Percentiles rank a stretch among this genome's conserved stretches.
phyloP scores from a whole-genome alignment of 2,113 vertebrate species.

The Erythrolamprus reginae region DNA sequence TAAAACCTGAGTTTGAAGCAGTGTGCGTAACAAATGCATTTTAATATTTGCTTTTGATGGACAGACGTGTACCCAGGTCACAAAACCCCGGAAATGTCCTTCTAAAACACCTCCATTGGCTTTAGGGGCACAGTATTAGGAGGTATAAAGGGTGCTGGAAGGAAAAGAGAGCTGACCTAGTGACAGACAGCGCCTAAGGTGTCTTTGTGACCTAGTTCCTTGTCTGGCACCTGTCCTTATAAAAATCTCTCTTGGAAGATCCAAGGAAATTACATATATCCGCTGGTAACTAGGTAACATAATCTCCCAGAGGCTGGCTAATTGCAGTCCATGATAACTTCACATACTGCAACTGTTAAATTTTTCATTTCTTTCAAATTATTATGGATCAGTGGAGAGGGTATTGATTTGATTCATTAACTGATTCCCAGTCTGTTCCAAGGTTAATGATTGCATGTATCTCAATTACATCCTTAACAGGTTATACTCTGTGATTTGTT shows the following conservation, averaged over 20 bases:
- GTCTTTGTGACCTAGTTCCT: slow-evolving; percentile 81
- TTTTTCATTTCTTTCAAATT: slow-evolving; percentile 99
- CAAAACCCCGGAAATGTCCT: slow-evolving; percentile 47
- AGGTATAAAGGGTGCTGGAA: slow-evolving; percentile 33
- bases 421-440: slow-evolving; percentile 84
- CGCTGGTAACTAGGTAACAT: slow-evolving; percentile 98
- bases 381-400: slow-evolving; percentile 97
- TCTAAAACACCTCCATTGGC: slow-evolving; percentile 30
- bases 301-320: slow-evolving; percentile 94
- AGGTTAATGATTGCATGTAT: slow-evolving; percentile 98
- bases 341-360: slow-evolving; percentile 91
- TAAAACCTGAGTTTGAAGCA: background rate
- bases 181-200: slow-evolving; percentile 38
- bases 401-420: slow-evolving; percentile 99
- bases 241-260: slow-evolving; percentile 82
- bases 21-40: slow-evolving; percentile 32
- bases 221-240: slow-evolving; percentile 88
- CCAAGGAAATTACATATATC: slow-evolving; percentile 86
- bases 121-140: slow-evolving; percentile 32
- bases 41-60: slow-evolving; percentile 16
- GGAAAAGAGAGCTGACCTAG: slow-evolving; percentile 51
- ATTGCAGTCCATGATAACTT: slow-evolving; percentile 95
- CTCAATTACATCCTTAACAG: slow-evolving; percentile 90
- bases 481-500: slow-evolving; percentile 83
- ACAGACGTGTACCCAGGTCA: slow-evolving; percentile 15